Base-by-base conservation (phyloP, 2,888 invertebrate species). In the Phalera bucephala region DNA sequence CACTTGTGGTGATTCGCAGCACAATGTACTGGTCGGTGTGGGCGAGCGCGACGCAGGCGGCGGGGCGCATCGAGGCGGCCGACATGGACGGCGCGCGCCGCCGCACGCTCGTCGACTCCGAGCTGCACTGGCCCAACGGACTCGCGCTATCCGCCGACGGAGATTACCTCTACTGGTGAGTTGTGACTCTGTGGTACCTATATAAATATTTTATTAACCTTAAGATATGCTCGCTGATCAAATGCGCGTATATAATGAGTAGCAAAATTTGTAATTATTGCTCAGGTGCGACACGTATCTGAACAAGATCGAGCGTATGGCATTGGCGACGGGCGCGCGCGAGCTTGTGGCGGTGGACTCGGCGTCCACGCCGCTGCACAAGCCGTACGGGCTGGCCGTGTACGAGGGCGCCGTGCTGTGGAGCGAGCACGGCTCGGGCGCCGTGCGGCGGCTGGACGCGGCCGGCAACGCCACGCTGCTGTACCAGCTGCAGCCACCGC, bases 1-100 rank as follows among this genome's bases (percentile, higher is more conserved):
- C n/a, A n/a, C n/a, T n/a, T n/a, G n/a, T n/a, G n/a, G n/a, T n/a
- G n/a, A n/a, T n/a, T 17, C 19, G 25, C 64, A 91, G 91, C 14
- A 67, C 90, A 17, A 93, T 96, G 91, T 96, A 93, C 83, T 96
- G 95, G 95, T 89, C 93, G 1, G 93, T 93, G 69, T 96, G 95
- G 94, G 89, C 91, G 13, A 77, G 80, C 52, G 53, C 75, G 65
- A 45, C 34, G 56, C 55, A 8, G 64, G 72, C 33, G 74, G 40
- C 73, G 33, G 93, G 93, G 5, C 91, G 91, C 48, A 92, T 96
- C 52, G 93, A 94, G 72, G 83, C 90, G 26, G 93, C 95, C 12
- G 91, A 91, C 87, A 93, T 96, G 94, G 95, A 96, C 80, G 96
- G 96, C 7, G 80, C 90, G 1, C 86, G 91, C 56, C 89, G 92